These are phyloP conservation scores for Tauraco erythrolophus DNA, from an alignment of 2,113 vertebrate genomes.

Conservation along the genomic window DNA sequence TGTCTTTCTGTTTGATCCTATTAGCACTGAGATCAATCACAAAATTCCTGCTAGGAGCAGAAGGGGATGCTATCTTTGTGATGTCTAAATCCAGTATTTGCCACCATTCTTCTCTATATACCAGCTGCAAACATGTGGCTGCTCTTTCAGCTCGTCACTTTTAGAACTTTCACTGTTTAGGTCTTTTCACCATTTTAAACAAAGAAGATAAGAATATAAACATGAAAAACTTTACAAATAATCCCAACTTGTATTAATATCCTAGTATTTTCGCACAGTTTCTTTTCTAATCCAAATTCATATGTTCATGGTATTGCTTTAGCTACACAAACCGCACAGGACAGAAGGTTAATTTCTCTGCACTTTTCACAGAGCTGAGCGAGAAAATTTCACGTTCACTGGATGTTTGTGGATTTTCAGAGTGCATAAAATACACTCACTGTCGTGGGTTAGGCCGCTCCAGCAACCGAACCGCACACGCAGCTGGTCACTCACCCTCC, in stretches of 20 bases:
- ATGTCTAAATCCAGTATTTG: constrained; percentile 19
- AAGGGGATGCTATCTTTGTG: neutral
- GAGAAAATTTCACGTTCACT: neutral
- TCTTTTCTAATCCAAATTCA: neutral
- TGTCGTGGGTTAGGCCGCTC: too few species aligned
- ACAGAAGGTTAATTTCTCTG: neutral
- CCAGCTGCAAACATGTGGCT: neutral
- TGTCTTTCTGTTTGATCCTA: constrained; percentile 32
- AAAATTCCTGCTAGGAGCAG: constrained; percentile 28
- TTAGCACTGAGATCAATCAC: constrained; percentile 27
- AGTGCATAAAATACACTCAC: neutral
- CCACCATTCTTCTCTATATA: neutral
- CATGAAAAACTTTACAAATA: neutral
- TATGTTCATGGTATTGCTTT: neutral
- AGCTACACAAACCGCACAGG: neutral
- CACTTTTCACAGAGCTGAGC: neutral
- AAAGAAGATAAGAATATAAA: neutral
- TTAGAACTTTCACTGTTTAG: neutral
- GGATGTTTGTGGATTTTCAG: neutral
- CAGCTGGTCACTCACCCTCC: too few species aligned
- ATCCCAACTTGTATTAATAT: neutral
- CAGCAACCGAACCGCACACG: too few species aligned
- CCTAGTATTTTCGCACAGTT: neutral
- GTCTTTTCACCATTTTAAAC: neutral
- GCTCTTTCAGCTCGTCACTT: neutral